A percentile compares a stretch with the other conserved stretches of the same genome.
Evolutionary conservation across 2,113 vertebrate genomes (phyloP).

Genomic region (Microtus oregoni): DNA sequence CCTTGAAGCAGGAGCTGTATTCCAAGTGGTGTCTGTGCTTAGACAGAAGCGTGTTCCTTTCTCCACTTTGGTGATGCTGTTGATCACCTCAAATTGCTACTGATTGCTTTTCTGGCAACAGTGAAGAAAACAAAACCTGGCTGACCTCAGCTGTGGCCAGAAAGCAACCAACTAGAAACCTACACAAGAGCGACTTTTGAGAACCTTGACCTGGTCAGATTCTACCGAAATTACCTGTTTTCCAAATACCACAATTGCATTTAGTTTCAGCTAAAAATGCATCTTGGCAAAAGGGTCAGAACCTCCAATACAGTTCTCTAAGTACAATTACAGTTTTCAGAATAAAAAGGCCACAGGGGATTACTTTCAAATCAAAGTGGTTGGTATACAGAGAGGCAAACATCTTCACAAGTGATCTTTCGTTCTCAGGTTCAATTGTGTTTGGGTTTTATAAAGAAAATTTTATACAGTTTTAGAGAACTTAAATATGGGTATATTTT

Average conservation of each 20-base stretch:
- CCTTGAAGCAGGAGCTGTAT: slow-evolving; percentile 86
- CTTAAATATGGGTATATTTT: background rate
- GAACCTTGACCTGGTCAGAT: background rate
- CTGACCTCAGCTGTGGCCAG: slow-evolving; percentile 79
- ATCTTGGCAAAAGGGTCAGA: slow-evolving; percentile 5
- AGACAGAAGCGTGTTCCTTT: slow-evolving; percentile 86
- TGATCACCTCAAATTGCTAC: slow-evolving; percentile 83
- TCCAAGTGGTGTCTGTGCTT: slow-evolving; percentile 86
- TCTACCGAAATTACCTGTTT: background rate
- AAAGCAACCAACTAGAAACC: slow-evolving; percentile 51
- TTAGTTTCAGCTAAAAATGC: background rate
- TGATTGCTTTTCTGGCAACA: slow-evolving; percentile 85
- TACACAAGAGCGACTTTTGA: background rate
- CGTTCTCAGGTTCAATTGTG: background rate
- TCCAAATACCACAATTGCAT: background rate
- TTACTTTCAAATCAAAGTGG: slow-evolving; percentile 1
- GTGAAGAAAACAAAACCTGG: slow-evolving; percentile 85
- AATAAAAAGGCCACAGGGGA: background rate
- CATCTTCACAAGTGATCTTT: background rate
- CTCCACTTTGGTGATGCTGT: slow-evolving; percentile 86
- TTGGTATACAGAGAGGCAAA: background rate
- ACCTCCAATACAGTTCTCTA: background rate
- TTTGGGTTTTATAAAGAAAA: slow-evolving; percentile 19
- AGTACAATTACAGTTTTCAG: background rate
- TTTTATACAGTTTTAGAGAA: background rate